Percentiles rank a stretch among this genome's conserved stretches.
Evolutionary conservation across 1,140 invertebrate species (phyloP).

Genomic region (Dryas iulia): DNA sequence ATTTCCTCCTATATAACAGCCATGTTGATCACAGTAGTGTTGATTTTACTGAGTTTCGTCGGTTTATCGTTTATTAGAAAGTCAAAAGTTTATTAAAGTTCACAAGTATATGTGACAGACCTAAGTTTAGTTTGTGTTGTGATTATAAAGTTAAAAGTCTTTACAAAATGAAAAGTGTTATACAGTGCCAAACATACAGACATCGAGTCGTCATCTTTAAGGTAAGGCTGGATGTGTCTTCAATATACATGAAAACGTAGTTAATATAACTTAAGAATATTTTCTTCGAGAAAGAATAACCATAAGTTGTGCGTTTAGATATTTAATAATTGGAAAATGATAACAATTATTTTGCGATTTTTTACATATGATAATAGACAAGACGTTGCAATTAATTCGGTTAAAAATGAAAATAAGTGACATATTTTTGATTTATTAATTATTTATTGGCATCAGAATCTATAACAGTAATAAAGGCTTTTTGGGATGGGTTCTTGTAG

Average conservation of each 20-base stretch:
- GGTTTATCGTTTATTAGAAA: conserved; percentile 71
- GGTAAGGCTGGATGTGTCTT: conserved; percentile 78
- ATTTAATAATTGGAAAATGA: conserved; percentile 5
- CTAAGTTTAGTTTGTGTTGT: conserved; percentile 78
- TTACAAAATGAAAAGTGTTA: conserved; percentile 76
- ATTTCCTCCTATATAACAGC: conserved; percentile 77
- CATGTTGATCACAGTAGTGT: conserved; percentile 78
- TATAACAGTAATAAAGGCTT: conserved; percentile 18
- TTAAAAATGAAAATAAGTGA: neutral
- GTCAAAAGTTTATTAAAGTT: conserved; percentile 59
- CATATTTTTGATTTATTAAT: neutral
- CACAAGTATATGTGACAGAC: conserved; percentile 79
- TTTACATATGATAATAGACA: neutral
- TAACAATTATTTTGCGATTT: neutral
- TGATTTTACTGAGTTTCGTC: conserved; percentile 78
- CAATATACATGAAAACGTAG: conserved; percentile 74
- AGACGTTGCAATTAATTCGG: neutral
- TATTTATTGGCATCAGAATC: conserved; percentile 5
- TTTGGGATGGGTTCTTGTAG: conserved; percentile 12
- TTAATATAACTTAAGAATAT: conserved; percentile 39
- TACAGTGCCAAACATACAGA: conserved; percentile 75
- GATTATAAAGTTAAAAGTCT: conserved; percentile 74
- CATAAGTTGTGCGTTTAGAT: neutral
- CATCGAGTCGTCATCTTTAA: conserved; percentile 73
- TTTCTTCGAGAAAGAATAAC: neutral